A percentile compares a stretch with the other conserved stretches of the same genome.
phyloP scores from a whole-genome alignment of 2,797 vertebrate genomes.

The Moxostoma hubbsi region DNA sequence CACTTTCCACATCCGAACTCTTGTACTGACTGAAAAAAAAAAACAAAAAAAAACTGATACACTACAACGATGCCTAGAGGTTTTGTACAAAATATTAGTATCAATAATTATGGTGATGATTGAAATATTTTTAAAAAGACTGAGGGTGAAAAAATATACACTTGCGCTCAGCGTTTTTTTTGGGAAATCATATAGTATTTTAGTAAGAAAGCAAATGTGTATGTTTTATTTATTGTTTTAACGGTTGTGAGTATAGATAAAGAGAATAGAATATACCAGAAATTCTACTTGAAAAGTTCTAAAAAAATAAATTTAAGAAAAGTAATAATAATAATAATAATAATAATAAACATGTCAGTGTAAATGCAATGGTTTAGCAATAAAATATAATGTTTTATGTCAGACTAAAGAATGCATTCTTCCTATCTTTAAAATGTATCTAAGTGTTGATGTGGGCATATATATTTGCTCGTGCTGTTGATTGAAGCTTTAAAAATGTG shows the following conservation, averaged over 20 bases:
- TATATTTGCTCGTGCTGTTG: background rate
- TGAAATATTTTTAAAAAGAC: constrained; percentile 32
- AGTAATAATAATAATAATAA: constrained; percentile 67
- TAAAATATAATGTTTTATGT: constrained; percentile 81
- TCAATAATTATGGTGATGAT: constrained; percentile 82
- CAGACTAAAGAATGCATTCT: too few species aligned
- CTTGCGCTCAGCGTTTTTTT: constrained; percentile 83
- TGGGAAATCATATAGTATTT: constrained; percentile 86
- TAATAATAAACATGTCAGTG: constrained; percentile 83
- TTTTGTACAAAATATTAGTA: constrained; percentile 83
- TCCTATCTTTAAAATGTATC: too few species aligned
- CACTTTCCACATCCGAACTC: constrained; percentile 73
- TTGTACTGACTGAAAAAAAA: constrained; percentile 70
- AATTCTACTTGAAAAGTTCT: constrained; percentile 92
- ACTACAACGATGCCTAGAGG: constrained; percentile 84
- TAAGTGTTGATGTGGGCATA: too few species aligned
- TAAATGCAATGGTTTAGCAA: constrained; percentile 90
- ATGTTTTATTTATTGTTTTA: constrained; percentile 96
- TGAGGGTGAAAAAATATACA: constrained; percentile 72
- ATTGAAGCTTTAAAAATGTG: background rate
- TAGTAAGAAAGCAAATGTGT: constrained; percentile 87
- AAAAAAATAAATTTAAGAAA: constrained; percentile 69
- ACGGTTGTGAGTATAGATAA: constrained; percentile 89
- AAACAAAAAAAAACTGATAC: constrained; percentile 72
- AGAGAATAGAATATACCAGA: constrained; percentile 88